phyloP scores from a whole-genome alignment of 2,113 vertebrate genomes.

The Potamarius usumacintae region DNA sequence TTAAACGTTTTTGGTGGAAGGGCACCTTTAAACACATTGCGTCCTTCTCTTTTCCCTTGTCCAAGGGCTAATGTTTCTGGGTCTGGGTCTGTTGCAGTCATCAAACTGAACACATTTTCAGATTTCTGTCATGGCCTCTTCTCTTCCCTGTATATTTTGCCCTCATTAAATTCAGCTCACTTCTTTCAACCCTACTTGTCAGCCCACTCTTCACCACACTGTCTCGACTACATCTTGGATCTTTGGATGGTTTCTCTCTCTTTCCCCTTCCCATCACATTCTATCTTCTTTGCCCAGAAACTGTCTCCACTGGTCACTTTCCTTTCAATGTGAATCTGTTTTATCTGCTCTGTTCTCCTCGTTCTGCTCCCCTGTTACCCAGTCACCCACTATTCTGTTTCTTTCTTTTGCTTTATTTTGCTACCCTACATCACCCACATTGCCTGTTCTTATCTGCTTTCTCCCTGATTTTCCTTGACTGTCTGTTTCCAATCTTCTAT shows the following conservation, averaged over 20 bases:
- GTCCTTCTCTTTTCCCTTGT: neutral
- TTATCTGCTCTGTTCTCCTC: neutral
- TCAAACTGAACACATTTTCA: neutral
- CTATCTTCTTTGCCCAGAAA: neutral
- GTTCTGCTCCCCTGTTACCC: neutral
- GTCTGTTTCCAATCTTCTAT: neutral
- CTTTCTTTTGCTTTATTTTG: conserved; percentile 5
- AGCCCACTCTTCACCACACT: neutral
- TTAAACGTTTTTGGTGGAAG: no score
- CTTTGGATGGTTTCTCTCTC: neutral
- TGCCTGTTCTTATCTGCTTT: neutral
- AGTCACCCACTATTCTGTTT: neutral
- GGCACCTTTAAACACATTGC: neutral
- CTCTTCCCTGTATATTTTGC: neutral
- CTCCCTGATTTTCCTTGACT: neutral
- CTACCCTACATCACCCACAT: neutral
- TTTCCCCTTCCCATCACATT: neutral
- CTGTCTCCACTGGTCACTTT: conserved; percentile 19
- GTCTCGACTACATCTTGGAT: neutral
- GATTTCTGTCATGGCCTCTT: conserved; percentile 1
- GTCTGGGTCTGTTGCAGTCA: neutral
- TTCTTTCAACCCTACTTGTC: neutral
- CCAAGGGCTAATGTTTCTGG: neutral
- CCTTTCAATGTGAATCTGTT: neutral
- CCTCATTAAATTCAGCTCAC: neutral